Evolutionary conservation across 1,140 invertebrate genomes (phyloP).

Genomic region (Solen grandis): DNA sequence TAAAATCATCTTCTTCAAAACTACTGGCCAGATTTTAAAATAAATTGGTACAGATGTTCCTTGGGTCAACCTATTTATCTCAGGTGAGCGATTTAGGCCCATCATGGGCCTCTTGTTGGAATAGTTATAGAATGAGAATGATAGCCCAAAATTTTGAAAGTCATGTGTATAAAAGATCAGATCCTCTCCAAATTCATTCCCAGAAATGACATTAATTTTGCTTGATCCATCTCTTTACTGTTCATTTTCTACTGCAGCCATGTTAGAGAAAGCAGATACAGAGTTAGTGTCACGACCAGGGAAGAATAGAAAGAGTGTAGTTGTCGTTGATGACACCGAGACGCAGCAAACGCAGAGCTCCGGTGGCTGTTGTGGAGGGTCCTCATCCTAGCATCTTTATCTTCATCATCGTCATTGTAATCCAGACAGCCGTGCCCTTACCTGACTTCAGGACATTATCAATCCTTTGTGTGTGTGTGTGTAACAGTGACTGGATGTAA

Average conservation of each 20-base stretch:
- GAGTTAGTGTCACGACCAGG: conserved; percentile 64
- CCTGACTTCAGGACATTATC: too few species aligned
- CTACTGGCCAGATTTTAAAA: too few species aligned
- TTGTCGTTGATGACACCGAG: conserved; percentile 79
- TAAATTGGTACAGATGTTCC: too few species aligned
- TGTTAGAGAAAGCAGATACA: conserved; percentile 79
- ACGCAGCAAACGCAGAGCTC: conserved; percentile 63
- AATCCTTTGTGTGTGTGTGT: too few species aligned
- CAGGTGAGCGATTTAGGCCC: too few species aligned
- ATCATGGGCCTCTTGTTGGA: too few species aligned
- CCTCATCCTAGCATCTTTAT: conserved; percentile 30
- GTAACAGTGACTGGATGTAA: too few species aligned
- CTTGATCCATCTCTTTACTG: background rate
- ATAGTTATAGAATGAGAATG: too few species aligned
- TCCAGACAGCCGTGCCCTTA: too few species aligned
- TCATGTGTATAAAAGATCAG: background rate
- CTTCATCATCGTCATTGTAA: background rate
- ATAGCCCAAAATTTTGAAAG: too few species aligned
- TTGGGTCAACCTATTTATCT: too few species aligned
- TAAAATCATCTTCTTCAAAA: too few species aligned
- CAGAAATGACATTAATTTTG: background rate
- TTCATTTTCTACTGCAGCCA: conserved; percentile 69
- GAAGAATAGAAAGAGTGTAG: conserved; percentile 75
- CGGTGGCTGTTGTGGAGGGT: conserved; percentile 73
- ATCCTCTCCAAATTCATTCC: background rate